Conservation (phyloP, 2,113 vertebrate species). For the Pholis gunnellus region DNA sequence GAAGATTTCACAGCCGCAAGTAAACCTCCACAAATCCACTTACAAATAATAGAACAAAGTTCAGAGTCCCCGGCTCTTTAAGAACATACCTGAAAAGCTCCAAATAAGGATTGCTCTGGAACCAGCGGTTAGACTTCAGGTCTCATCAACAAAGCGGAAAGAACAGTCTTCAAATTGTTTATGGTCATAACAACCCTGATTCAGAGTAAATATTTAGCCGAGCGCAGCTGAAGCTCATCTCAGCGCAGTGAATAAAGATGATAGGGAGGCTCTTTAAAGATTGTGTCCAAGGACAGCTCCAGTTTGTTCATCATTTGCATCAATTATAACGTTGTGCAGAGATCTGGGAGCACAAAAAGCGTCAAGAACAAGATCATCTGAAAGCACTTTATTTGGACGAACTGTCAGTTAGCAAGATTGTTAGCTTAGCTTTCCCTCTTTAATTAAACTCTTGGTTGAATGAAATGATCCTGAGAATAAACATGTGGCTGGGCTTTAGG, state of each 20-base stretch:
- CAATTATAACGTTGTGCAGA: not conserved
- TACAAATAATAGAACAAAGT: not conserved
- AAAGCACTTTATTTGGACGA: not conserved
- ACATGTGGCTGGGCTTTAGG: not conserved
- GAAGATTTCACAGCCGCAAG: not conserved
- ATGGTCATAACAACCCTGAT: not conserved
- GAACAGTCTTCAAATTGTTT: slow-evolving; percentile 1
- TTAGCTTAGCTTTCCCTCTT: not conserved
- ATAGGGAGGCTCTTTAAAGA: not conserved
- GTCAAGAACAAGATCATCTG: not conserved
- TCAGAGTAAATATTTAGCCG: not conserved
- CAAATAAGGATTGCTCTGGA: not conserved
- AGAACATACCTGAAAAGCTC: not conserved
- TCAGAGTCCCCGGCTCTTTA: not conserved
- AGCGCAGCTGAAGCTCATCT: not conserved
- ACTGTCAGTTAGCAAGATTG: not conserved
- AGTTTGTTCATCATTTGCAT: not conserved
- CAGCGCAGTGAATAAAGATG: not conserved
- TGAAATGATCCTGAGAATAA: not conserved
- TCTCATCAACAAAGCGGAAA: not conserved
- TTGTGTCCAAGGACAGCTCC: not conserved
- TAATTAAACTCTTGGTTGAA: not conserved
- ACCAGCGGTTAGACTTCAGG: not conserved
- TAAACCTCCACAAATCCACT: not conserved
- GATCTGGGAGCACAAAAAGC: not conserved